Conservation (phyloP, 2,888 invertebrate species). For the Rugalucina vietnamica region DNA sequence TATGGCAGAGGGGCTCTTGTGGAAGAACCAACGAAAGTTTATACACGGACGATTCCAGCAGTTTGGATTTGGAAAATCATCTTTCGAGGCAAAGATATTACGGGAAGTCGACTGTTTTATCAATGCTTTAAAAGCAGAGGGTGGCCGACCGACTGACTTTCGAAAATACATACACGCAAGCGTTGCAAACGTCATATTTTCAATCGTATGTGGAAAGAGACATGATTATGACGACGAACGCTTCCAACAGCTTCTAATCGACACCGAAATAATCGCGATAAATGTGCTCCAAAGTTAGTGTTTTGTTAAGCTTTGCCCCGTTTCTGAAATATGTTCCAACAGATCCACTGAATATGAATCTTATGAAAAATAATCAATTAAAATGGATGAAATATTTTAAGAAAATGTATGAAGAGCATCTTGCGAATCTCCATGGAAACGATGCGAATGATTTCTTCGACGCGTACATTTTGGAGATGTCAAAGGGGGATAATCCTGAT, state of each 20-base stretch:
- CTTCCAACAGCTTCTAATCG: slow-evolving; percentile 34
- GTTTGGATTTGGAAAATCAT: slow-evolving; percentile 40
- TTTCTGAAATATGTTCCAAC: slow-evolving; percentile 40
- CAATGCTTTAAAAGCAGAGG: neutral
- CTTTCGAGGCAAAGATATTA: slow-evolving; percentile 43
- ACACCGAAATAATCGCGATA: slow-evolving; percentile 22
- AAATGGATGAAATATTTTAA: neutral
- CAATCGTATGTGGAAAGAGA: slow-evolving; percentile 44
- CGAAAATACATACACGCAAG: slow-evolving; percentile 22
- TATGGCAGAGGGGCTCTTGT: slow-evolving; percentile 27
- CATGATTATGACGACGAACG: slow-evolving; percentile 46
- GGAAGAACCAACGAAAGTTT: slow-evolving; percentile 56
- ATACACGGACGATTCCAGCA: slow-evolving; percentile 47
- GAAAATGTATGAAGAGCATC: slow-evolving; percentile 40
- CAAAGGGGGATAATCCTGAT: no score
- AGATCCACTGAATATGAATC: slow-evolving; percentile 29
- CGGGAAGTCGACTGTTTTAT: slow-evolving; percentile 57
- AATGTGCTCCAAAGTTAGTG: neutral
- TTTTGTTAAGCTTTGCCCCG: slow-evolving; percentile 38
- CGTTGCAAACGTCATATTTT: slow-evolving; percentile 54
- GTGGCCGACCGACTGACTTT: slow-evolving; percentile 19
- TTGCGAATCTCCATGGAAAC: slow-evolving; percentile 32
- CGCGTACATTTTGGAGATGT: slow-evolving; percentile 43
- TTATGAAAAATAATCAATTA: neutral
- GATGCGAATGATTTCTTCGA: slow-evolving; percentile 52